These are phyloP conservation scores for Dysdera silvatica DNA, from an alignment of 1,140 invertebrate genomes.

Conservation along the genomic window DNA sequence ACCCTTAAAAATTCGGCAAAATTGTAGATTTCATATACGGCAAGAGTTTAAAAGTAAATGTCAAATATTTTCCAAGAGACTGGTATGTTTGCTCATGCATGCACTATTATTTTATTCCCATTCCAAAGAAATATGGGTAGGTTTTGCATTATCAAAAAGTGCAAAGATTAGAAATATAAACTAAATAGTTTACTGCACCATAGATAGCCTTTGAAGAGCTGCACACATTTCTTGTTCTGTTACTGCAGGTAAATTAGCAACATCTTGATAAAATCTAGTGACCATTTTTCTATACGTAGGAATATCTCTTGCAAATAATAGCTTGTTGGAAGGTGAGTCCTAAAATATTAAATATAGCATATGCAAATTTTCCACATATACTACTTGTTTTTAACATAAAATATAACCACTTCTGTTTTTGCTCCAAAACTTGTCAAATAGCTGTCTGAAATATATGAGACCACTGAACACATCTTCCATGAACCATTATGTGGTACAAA, in stretches of 20 bases:
- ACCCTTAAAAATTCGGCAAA: neutral
- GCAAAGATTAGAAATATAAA: neutral
- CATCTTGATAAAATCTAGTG: slow-evolving; percentile 74
- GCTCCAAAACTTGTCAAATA: too few relatives aligned
- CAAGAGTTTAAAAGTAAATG: neutral
- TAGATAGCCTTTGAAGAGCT: slow-evolving; percentile 81
- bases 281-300: slow-evolving; percentile 76
- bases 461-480: too few relatives aligned
- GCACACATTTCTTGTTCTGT: slow-evolving; percentile 86
- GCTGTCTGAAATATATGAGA: too few relatives aligned
- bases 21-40: neutral
- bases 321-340: slow-evolving; percentile 89
- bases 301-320: slow-evolving; percentile 90
- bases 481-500: too few relatives aligned
- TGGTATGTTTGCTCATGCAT: neutral
- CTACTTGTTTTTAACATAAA: neutral
- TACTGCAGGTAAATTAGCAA: slow-evolving; percentile 73
- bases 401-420: neutral
- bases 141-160: neutral
- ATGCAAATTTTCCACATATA: too few relatives aligned
- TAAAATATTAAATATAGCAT: slow-evolving; percentile 18
- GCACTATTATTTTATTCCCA: neutral
- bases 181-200: slow-evolving; percentile 45
- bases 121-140: neutral
- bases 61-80: neutral